Percentiles rank a stretch among this genome's conserved stretches.
These are phyloP conservation scores for Thecocarcelia acutangulata DNA, from an alignment of 2,888 invertebrate genomes.

Conservation along the genomic window DNA sequence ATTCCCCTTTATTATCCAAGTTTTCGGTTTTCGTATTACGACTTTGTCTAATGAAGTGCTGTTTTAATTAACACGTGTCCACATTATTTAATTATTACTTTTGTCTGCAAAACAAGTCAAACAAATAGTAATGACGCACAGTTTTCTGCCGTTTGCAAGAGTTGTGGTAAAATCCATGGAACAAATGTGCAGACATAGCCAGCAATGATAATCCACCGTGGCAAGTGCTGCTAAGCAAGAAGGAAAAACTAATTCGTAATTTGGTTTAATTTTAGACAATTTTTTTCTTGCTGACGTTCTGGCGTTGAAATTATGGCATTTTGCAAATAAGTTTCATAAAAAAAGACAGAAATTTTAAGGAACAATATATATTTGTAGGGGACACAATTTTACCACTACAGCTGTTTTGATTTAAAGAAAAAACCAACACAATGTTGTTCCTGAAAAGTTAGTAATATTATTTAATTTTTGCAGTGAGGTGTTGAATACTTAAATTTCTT, in stretches of 20 bases:
- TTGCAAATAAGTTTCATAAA: conserved; percentile 60
- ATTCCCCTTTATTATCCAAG: too few relatives aligned
- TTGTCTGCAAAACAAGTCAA: conserved; percentile 30
- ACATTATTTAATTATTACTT: conserved; percentile 37
- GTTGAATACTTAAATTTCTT: too few relatives aligned
- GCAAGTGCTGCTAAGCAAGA: neutral
- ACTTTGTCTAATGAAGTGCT: conserved; percentile 5
- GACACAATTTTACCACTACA: conserved; percentile 6
- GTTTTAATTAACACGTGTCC: conserved; percentile 65
- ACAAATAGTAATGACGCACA: conserved; percentile 38
- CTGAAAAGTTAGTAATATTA: conserved; percentile 20
- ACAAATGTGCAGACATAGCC: conserved; percentile 31
- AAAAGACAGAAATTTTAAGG: neutral
- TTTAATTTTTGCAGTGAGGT: neutral
- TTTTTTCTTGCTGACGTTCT: conserved; percentile 26
- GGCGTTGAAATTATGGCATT: conserved; percentile 65
- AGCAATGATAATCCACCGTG: conserved; percentile 13
- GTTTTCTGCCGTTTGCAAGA: conserved; percentile 5
- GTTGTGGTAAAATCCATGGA: conserved; percentile 19
- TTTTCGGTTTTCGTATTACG: too few relatives aligned
- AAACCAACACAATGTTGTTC: conserved; percentile 35
- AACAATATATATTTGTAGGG: neutral
- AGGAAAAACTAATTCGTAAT: conserved; percentile 2
- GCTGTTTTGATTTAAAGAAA: conserved; percentile 31
- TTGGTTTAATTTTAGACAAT: conserved; percentile 36